A percentile compares a stretch with the other conserved stretches of the same genome.
Conservation (phyloP, 2,888 invertebrate species). For the Andrena minutula region DNA sequence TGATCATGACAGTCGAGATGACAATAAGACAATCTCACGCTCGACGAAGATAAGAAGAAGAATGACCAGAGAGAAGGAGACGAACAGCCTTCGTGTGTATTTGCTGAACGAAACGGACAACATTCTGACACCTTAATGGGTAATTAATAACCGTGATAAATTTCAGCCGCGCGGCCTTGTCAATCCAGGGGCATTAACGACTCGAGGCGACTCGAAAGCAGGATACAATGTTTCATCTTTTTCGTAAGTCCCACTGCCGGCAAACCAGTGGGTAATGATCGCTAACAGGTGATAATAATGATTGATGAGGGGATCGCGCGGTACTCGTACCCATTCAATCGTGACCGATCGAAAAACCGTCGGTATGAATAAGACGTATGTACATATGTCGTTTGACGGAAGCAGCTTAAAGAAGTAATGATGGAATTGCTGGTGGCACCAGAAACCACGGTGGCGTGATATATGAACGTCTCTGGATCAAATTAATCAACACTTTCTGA, state of each 20-base stretch:
- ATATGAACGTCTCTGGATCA: neutral
- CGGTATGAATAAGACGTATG: slow-evolving; percentile 12
- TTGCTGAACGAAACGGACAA: neutral
- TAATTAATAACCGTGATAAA: slow-evolving; percentile 26
- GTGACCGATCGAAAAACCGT: neutral
- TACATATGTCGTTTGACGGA: neutral
- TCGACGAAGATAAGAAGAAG: too few species aligned
- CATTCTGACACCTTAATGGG: slow-evolving; percentile 13
- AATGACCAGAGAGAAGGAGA: neutral
- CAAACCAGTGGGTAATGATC: slow-evolving; percentile 33
- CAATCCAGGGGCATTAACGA: slow-evolving; percentile 11
- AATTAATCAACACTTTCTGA: neutral
- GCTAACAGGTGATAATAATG: slow-evolving; percentile 60
- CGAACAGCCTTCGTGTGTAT: neutral
- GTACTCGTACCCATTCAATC: slow-evolving; percentile 24
- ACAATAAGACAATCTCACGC: too few species aligned
- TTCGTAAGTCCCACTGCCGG: slow-evolving; percentile 1
- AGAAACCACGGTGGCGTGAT: neutral
- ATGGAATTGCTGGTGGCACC: neutral
- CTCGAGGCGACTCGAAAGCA: neutral
- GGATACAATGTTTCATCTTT: slow-evolving; percentile 23
- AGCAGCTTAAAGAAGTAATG: neutral
- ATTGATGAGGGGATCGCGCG: slow-evolving; percentile 39
- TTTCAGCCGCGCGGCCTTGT: neutral
- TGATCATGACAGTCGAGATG: too few species aligned